Base-by-base conservation (phyloP, 2,888 invertebrate genomes). In the Synergus umbraculus region DNA sequence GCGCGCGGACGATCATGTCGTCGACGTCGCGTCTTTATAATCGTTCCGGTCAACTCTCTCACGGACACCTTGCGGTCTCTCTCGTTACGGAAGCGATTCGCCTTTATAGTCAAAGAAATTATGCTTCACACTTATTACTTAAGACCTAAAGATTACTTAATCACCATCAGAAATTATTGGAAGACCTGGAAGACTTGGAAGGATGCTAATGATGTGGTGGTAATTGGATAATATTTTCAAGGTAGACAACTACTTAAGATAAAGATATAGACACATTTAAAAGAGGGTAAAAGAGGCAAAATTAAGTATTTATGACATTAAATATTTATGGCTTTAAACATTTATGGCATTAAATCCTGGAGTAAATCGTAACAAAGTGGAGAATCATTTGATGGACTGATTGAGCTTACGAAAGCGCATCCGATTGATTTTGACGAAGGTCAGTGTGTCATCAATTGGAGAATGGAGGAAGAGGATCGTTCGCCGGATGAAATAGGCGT, bases 401-500 rank as follows among this genome's bases (percentile, higher is more conserved):
- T 54, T 54, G n/a, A 9, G 9, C 78, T 82, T 83, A 76, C 29
- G 29, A 29, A 82, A 79, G 79, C 81, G 82, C 79, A 81, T 84
- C 83, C 81, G 84, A 83, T 84, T 82, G 83, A 83, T 84, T 84
- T 83, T 82, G 81, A 82, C 83, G 83, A 84, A 84, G 84, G 84
- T 83, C 82, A 82, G 83, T 66, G n/a, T 22, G 83, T 83, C 83
- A 83, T 83, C 83, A 83, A 82, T 82, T 83, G 81, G 82, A 60
- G 83, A 83, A 83, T 81, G 49, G 83, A 87, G 86, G 88, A 89
- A 85, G 87, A 85, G 85, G 85, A 87, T 86, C 83, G 86, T 86
- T 86, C 86, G 85, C 85, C 81, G 86, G 84, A 83, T 84, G 83
- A 84, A 85, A 85, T 83, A 83, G 84, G 85, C 85, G 86, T 86